Conservation (phyloP, 2,888 invertebrate genomes). For the Apodemia duryi region DNA sequence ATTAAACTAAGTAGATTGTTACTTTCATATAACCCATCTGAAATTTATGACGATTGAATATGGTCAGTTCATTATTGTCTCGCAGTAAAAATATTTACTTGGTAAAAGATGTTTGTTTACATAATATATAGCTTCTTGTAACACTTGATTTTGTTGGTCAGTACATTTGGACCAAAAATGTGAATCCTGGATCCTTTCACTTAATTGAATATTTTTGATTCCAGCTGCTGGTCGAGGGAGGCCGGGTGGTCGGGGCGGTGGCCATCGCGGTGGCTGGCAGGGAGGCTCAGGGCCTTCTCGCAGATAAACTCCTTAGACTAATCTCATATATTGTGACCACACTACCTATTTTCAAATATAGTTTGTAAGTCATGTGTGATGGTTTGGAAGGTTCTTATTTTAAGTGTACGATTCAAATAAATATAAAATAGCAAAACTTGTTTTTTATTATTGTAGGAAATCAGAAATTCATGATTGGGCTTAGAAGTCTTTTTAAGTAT, state of each 20-base stretch:
- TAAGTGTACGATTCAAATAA: not conserved
- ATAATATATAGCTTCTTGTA: too few relatives aligned
- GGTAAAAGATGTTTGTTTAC: too few relatives aligned
- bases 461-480: too few relatives aligned
- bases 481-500: too few relatives aligned
- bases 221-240: conserved; percentile 81
- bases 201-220: conserved; percentile 30
- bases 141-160: too few relatives aligned
- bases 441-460: not conserved
- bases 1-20: too few relatives aligned
- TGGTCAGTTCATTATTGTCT: too few relatives aligned
- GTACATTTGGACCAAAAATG: too few relatives aligned
- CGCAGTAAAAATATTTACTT: too few relatives aligned
- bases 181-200: too few relatives aligned
- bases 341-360: not conserved
- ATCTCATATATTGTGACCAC: not conserved
- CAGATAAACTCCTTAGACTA: conserved; percentile 34
- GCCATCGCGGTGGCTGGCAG: conserved; percentile 82
- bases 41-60: too few relatives aligned
- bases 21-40: too few relatives aligned
- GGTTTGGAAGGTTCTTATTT: not conserved
- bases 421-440: not conserved
- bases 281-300: conserved; percentile 79
- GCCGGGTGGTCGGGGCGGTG: conserved; percentile 68
- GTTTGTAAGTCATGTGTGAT: conserved; percentile 9